Percentiles rank a stretch among this genome's conserved stretches.
Evolutionary conservation across 2,113 vertebrate species (phyloP).

Genomic region (Protomyctophum bolini): DNA sequence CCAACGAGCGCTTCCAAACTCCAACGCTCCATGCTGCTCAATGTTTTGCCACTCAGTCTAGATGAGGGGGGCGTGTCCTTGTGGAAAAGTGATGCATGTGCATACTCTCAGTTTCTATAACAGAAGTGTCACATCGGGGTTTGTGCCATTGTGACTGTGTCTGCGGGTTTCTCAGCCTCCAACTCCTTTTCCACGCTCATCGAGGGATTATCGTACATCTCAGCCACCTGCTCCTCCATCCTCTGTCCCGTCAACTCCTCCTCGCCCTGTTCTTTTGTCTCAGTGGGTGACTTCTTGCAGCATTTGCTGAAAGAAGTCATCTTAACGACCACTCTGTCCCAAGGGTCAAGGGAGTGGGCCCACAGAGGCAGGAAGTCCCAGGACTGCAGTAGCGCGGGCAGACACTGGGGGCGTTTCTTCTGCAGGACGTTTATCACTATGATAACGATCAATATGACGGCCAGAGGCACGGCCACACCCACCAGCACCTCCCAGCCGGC

Average conservation of each 20-base stretch:
- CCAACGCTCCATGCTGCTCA: too few relatives aligned
- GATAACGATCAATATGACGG: constrained; percentile 69
- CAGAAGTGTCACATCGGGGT: too few relatives aligned
- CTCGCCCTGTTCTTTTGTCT: constrained; percentile 35
- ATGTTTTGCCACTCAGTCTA: too few relatives aligned
- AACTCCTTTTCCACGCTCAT: constrained; percentile 59
- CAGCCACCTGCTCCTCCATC: constrained; percentile 47
- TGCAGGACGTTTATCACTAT: constrained; percentile 84
- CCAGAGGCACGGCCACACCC: constrained; percentile 83
- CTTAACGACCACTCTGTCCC: constrained; percentile 80
- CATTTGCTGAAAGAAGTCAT: constrained; percentile 77
- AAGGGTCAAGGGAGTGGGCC: constrained; percentile 88
- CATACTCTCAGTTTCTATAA: too few relatives aligned
- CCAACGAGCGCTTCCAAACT: too few relatives aligned
- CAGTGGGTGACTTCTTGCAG: constrained; percentile 65
- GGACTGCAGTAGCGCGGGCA: constrained; percentile 81
- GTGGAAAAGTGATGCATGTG: too few relatives aligned
- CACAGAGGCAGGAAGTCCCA: constrained; percentile 91
- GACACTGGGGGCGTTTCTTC: constrained; percentile 65
- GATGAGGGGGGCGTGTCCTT: too few relatives aligned
- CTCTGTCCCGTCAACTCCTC: constrained; percentile 52
- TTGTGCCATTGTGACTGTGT: too few relatives aligned
- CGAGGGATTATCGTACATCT: constrained; percentile 80
- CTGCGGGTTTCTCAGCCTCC: constrained; percentile 32
- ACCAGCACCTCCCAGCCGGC: constrained; percentile 88